Percentiles rank a stretch among this genome's conserved stretches.
These are phyloP conservation scores for Ypsolopha sequella DNA, from an alignment of 2,888 invertebrate species.

Conservation along the genomic window DNA sequence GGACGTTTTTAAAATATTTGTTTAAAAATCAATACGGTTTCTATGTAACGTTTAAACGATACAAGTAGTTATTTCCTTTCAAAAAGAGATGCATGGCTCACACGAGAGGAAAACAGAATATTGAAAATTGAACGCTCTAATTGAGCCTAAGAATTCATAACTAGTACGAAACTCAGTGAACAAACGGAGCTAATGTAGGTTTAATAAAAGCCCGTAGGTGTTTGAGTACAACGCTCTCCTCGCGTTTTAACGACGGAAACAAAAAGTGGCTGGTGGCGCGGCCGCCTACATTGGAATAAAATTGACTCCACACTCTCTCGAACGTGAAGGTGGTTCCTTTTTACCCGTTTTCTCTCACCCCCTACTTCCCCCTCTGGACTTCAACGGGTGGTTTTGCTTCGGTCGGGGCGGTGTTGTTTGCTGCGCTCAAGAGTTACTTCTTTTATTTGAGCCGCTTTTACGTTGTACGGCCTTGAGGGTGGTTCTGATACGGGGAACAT, in stretches of 20 bases:
- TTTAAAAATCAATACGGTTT: no score
- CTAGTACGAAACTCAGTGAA: slow-evolving; percentile 16
- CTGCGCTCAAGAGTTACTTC: slow-evolving; percentile 66
- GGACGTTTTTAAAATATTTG: no score
- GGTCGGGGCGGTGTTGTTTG: slow-evolving; percentile 67
- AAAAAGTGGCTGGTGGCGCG: slow-evolving; percentile 66
- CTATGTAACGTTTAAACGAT: no score
- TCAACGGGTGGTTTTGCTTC: slow-evolving; percentile 70
- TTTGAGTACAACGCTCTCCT: slow-evolving; percentile 60
- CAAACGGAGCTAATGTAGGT: slow-evolving; percentile 31
- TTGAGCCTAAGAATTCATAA: background rate
- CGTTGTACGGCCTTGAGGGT: slow-evolving; percentile 62
- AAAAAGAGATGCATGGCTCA: no score
- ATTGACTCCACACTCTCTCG: slow-evolving; percentile 71
- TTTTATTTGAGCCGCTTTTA: slow-evolving; percentile 68
- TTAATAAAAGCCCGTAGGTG: slow-evolving; percentile 66
- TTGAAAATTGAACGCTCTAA: background rate
- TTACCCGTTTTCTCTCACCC: slow-evolving; percentile 46
- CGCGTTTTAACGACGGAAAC: slow-evolving; percentile 66
- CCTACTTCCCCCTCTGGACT: slow-evolving; percentile 45
- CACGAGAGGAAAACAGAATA: background rate
- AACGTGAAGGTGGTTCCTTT: slow-evolving; percentile 64
- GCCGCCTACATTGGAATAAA: slow-evolving; percentile 71
- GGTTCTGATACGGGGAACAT: slow-evolving; percentile 49
- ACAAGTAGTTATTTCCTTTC: no score